phyloP scores from a whole-genome alignment of 2,797 vertebrate species.

The Parauchenoglanis punctatus region DNA sequence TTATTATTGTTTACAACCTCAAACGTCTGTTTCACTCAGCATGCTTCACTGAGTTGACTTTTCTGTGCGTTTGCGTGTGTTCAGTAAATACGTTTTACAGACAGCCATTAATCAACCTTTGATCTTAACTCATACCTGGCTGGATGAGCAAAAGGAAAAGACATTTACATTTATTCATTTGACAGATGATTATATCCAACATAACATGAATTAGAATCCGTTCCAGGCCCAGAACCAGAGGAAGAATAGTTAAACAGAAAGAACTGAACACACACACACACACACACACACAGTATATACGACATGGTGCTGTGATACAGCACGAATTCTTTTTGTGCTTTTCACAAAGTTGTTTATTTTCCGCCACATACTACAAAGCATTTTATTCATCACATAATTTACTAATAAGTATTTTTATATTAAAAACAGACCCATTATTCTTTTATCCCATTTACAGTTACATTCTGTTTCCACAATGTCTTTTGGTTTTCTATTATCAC shows the following conservation, averaged over 20 bases:
- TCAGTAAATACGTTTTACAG: neutral
- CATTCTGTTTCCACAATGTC: neutral
- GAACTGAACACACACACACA: neutral
- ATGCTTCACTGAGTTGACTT: neutral
- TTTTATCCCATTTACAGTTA: neutral
- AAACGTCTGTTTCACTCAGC: neutral
- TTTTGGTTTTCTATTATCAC: neutral
- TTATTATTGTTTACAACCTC: conserved; percentile 27
- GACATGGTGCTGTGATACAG: neutral
- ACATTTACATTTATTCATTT: neutral
- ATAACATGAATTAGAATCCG: too few species aligned
- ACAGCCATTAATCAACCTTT: neutral
- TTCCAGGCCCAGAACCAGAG: neutral
- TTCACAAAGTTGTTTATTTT: neutral
- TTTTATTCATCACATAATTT: neutral
- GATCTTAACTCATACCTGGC: neutral
- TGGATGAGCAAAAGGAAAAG: neutral
- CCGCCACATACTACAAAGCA: neutral
- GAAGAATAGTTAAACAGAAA: neutral
- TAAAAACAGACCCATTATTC: neutral
- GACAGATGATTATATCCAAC: neutral
- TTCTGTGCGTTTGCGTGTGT: neutral
- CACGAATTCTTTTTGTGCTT: neutral
- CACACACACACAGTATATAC: neutral
- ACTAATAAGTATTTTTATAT: neutral